Conservation (phyloP, 2,797 vertebrate genomes). For the Oophaga sylvatica region DNA sequence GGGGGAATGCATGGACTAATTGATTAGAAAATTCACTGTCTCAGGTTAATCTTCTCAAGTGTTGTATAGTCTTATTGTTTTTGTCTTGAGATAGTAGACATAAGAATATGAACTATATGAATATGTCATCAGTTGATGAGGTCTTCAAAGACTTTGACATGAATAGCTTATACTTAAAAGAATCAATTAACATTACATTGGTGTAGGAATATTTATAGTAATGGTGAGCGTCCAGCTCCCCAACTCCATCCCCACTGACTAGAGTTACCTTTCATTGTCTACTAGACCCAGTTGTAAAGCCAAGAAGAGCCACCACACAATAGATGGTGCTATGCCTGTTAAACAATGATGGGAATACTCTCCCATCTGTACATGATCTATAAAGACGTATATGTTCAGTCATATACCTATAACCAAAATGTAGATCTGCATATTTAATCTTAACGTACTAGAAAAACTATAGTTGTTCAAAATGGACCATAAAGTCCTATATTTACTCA, state of each 20-base stretch:
- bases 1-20: constrained; percentile 6
- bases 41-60: neutral
- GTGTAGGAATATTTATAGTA: too few relatives aligned
- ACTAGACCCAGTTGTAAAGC: too few relatives aligned
- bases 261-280: too few relatives aligned
- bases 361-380: neutral
- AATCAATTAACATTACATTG: too few relatives aligned
- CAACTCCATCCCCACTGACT: too few relatives aligned
- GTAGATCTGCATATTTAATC: neutral
- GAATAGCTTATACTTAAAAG: too few relatives aligned
- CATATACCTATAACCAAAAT: neutral
- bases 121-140: too few relatives aligned
- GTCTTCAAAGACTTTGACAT: too few relatives aligned
- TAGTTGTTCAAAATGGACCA: neutral
- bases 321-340: too few relatives aligned
- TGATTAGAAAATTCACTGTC: neutral
- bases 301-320: too few relatives aligned
- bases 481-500: neutral
- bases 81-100: neutral
- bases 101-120: too few relatives aligned
- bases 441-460: neutral
- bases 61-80: neutral
- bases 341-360: neutral
- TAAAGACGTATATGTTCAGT: neutral
- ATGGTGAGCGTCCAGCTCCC: too few relatives aligned